A percentile compares a stretch with the other conserved stretches of the same genome.
Evolutionary conservation across 2,888 invertebrate genomes (phyloP).

Genomic region (Nomada ferruginata): DNA sequence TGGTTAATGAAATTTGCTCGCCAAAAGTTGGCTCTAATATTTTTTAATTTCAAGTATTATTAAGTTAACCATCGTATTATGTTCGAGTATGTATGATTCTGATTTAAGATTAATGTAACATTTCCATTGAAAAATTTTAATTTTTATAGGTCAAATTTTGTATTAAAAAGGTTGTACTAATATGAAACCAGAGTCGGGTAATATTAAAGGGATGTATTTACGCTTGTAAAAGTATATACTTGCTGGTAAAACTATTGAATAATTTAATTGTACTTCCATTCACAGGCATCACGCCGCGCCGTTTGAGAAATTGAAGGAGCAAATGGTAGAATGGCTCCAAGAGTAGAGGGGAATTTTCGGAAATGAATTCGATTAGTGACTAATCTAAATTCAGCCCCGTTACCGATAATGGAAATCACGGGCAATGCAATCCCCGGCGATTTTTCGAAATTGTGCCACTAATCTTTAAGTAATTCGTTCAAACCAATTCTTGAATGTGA

Average conservation of each 20-base stretch:
- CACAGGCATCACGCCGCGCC: neutral
- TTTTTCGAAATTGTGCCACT: constrained; percentile 22
- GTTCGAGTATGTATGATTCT: no score
- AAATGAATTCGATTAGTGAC: constrained; percentile 48
- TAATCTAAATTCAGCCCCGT: constrained; percentile 46
- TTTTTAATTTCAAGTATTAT: no score
- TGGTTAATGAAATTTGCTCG: neutral
- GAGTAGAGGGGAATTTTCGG: constrained; percentile 21
- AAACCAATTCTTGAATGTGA: constrained; percentile 4
- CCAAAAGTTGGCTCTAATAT: neutral
- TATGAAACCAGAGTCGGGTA: no score
- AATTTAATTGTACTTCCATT: constrained; percentile 14
- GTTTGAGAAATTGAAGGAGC: neutral
- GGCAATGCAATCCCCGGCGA: constrained; percentile 20
- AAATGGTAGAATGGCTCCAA: neutral
- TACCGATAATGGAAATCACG: constrained; percentile 35
- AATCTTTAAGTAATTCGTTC: constrained; percentile 7
- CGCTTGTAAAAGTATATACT: no score
- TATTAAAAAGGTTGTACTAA: no score
- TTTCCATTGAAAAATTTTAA: no score
- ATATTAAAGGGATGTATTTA: no score
- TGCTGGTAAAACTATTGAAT: no score
- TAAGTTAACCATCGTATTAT: no score
- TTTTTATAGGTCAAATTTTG: no score
- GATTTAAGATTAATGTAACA: no score